Evolutionary conservation across 1,140 invertebrate species (phyloP).

Genomic region (Drosophila repleta): DNA sequence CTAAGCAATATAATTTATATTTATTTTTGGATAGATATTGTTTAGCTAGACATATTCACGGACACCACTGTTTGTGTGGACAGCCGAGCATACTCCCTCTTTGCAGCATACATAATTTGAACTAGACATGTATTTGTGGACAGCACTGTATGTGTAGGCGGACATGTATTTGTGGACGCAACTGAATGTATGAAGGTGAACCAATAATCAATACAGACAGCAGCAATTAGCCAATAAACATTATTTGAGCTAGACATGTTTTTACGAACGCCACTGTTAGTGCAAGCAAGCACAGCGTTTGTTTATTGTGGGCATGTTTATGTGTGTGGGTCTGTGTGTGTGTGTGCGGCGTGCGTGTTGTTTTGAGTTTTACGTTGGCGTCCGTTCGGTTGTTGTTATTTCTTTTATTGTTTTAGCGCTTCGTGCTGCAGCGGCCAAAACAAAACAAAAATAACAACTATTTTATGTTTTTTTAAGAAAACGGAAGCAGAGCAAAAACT

Average conservation of each 20-base stretch:
- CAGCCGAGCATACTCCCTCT: no score
- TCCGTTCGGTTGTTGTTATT: conserved; percentile 54
- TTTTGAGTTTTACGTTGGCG: conserved; percentile 65
- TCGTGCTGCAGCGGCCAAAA: conserved; percentile 57
- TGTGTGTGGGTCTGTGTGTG: conserved; percentile 12
- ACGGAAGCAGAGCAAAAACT: conserved; percentile 52
- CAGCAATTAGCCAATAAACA: background rate
- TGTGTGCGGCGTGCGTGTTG: conserved; percentile 45
- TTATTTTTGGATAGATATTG: no score
- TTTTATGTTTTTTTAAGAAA: conserved; percentile 15
- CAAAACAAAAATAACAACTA: conserved; percentile 65
- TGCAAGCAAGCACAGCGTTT: conserved; percentile 35
- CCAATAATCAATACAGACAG: conserved; percentile 25
- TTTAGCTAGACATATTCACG: no score
- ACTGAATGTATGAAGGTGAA: no score
- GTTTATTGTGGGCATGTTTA: conserved; percentile 27
- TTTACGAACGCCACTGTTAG: conserved; percentile 17
- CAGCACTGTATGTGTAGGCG: no score
- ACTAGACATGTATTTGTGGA: background rate
- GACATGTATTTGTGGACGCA: background rate
- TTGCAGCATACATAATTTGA: no score
- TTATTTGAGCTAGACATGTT: conserved; percentile 10
- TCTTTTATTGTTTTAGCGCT: conserved; percentile 44
- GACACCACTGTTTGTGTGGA: no score
- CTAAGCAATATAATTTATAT: no score